A percentile compares a stretch with the other conserved stretches of the same genome.
phyloP scores from a whole-genome alignment of 2,888 invertebrate genomes.

The Tuta absoluta region DNA sequence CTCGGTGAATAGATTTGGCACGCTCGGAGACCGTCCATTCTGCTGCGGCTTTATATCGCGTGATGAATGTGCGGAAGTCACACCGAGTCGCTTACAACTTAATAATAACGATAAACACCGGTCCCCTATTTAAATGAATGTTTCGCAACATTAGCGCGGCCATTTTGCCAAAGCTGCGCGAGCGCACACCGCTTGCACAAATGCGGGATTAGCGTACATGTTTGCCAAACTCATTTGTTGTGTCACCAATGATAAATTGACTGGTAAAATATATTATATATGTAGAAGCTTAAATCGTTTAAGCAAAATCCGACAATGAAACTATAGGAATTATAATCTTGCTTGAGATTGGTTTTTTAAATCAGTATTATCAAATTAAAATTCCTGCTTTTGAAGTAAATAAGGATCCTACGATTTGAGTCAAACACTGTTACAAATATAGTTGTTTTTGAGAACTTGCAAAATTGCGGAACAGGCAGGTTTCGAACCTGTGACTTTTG shows the following conservation, averaged over 20 bases:
- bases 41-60: constrained; percentile 52
- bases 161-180: constrained; percentile 68
- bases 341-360: too few relatives aligned
- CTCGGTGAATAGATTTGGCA: constrained; percentile 63
- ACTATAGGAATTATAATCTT: background rate
- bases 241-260: constrained; percentile 63
- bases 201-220: constrained; percentile 60
- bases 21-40: constrained; percentile 50
- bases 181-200: constrained; percentile 57
- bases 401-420: too few relatives aligned
- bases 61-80: constrained; percentile 75
- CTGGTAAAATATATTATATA: constrained; percentile 38
- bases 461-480: too few relatives aligned
- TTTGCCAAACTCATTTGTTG: constrained; percentile 69
- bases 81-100: constrained; percentile 70
- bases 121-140: constrained; percentile 71
- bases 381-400: too few relatives aligned
- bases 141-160: constrained; percentile 72
- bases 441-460: too few relatives aligned
- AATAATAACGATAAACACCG: constrained; percentile 75
- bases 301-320: constrained; percentile 12
- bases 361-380: too few relatives aligned
- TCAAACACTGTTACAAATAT: too few relatives aligned
- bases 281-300: constrained; percentile 40
- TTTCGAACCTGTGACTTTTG: too few relatives aligned